Conservation (phyloP, 2,888 invertebrate species). For the Heliconius erato region DNA sequence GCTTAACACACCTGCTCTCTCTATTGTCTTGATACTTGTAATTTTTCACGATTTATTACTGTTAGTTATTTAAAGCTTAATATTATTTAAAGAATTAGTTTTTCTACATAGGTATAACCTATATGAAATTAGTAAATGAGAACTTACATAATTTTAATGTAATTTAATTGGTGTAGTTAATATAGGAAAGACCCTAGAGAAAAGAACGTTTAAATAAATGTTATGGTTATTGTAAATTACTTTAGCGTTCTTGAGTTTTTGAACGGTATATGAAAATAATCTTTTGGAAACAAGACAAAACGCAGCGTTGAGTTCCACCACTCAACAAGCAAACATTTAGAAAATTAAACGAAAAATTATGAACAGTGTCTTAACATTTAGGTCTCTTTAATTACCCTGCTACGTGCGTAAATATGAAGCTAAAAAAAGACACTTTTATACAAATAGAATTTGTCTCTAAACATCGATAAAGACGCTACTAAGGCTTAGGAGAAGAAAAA, state of each 20-base stretch:
- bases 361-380: neutral
- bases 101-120: too few species aligned
- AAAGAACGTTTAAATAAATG: too few species aligned
- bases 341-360: too few species aligned
- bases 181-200: too few species aligned
- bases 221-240: too few species aligned
- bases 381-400: neutral
- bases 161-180: too few species aligned
- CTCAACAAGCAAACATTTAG: neutral
- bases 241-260: too few species aligned
- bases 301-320: neutral
- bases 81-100: too few species aligned
- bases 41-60: neutral
- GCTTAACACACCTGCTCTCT: slow-evolving; percentile 75
- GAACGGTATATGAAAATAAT: too few species aligned
- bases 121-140: too few species aligned
- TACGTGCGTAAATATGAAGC: neutral
- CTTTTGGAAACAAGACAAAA: too few species aligned
- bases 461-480: slow-evolving; percentile 45
- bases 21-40: slow-evolving; percentile 67
- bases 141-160: too few species aligned
- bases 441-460: slow-evolving; percentile 15
- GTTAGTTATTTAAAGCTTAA: neutral
- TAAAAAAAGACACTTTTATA: neutral
- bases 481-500: slow-evolving; percentile 76